Conservation (phyloP, 2,888 invertebrate genomes). For the Nephrotoma appendiculata region DNA sequence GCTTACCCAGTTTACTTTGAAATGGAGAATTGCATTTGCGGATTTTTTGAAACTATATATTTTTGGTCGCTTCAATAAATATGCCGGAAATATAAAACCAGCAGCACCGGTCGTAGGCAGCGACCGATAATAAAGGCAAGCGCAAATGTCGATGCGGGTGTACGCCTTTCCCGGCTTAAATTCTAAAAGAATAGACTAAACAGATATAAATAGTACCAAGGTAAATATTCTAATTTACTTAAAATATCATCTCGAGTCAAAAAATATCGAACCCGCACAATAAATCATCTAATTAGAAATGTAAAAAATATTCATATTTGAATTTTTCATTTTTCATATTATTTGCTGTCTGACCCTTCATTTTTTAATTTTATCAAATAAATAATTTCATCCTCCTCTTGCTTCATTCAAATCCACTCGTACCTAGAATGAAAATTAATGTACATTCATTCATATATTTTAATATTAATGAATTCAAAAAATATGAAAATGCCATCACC, state of each 20-base stretch:
- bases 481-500: neutral
- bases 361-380: neutral
- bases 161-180: no score
- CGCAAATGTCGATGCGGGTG: no score
- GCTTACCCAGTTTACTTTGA: no score
- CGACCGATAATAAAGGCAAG: no score
- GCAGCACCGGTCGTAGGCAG: no score
- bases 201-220: no score
- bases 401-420: neutral
- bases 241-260: neutral
- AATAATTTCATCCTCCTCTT: neutral
- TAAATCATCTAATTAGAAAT: neutral
- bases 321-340: neutral
- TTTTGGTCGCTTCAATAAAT: no score
- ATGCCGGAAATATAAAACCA: no score
- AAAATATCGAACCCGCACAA: neutral
- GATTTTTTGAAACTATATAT: no score
- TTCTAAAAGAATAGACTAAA: no score
- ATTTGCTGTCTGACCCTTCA: neutral
- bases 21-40: no score
- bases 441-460: neutral
- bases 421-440: neutral
- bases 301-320: neutral
- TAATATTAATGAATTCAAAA: neutral
- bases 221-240: neutral